phyloP scores from a whole-genome alignment of 2,797 vertebrate species.

The Hylomyscus alleni region DNA sequence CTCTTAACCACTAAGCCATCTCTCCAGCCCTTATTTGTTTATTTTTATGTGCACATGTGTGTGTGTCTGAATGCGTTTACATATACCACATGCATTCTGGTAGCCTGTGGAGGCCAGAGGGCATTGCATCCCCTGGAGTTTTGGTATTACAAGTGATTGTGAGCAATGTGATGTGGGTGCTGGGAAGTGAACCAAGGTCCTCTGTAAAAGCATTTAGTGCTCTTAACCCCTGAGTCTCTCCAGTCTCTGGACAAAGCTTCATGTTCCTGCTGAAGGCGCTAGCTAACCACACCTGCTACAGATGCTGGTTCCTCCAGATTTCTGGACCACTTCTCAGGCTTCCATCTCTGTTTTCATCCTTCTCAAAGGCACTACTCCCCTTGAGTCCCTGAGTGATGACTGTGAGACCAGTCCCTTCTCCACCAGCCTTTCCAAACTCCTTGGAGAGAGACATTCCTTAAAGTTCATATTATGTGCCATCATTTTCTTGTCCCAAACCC shows the following conservation, averaged over 20 bases:
- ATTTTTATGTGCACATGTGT: neutral
- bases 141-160: neutral
- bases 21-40: neutral
- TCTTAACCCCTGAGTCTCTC: neutral
- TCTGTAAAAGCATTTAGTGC: neutral
- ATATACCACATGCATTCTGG: neutral
- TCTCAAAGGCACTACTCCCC: neutral
- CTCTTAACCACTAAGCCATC: no score
- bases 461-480: rapidly evolving
- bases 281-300: neutral
- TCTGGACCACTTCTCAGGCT: neutral
- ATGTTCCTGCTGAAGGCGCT: neutral
- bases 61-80: neutral
- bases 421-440: neutral
- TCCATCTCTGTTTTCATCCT: neutral
- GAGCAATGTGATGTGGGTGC: neutral
- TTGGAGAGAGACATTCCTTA: neutral
- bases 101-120: neutral
- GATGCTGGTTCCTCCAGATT: neutral
- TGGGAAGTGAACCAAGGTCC: neutral
- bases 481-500: neutral
- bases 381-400: neutral
- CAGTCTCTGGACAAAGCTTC: neutral
- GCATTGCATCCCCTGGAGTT: neutral
- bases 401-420: neutral